phyloP scores from a whole-genome alignment of 2,888 invertebrate species.

The Drosophila anomalata region DNA sequence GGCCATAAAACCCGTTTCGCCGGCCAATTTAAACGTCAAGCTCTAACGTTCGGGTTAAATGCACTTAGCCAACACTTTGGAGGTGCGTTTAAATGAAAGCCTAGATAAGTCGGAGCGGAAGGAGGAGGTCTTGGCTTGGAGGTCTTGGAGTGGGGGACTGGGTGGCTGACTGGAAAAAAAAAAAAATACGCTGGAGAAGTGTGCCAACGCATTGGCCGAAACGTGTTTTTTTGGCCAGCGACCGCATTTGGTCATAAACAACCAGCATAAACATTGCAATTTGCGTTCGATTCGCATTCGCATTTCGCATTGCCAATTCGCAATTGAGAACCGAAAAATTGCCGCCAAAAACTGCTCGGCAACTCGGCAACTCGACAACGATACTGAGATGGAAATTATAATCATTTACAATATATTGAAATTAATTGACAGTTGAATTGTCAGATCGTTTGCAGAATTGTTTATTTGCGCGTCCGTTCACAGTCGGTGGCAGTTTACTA shows the following conservation, averaged over 20 bases:
- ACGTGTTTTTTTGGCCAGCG: conserved; percentile 57
- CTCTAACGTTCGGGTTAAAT: conserved; percentile 78
- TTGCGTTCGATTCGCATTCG: conserved; percentile 64
- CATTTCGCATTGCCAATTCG: conserved; percentile 36
- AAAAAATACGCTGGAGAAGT: conserved; percentile 40
- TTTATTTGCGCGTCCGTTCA: conserved; percentile 54
- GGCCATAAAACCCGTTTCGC: conserved; percentile 60
- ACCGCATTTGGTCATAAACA: conserved; percentile 75
- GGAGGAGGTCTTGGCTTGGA: conserved; percentile 6
- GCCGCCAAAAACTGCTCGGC: conserved; percentile 12
- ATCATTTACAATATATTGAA: conserved; percentile 80
- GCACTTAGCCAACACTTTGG: conserved; percentile 79
- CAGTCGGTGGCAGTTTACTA: conserved; percentile 74
- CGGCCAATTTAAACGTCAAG: conserved; percentile 76
- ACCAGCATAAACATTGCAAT: conserved; percentile 76
- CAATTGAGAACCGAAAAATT: conserved; percentile 31
- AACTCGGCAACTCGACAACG: conserved; percentile 4
- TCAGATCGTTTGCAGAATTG: conserved; percentile 77
- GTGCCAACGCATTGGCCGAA: conserved; percentile 60
- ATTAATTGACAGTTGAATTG: conserved; percentile 79
- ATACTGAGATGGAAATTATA: conserved; percentile 67
- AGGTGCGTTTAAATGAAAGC: conserved; percentile 72
- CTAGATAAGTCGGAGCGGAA: conserved; percentile 55
- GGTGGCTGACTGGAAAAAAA: conserved; percentile 1
- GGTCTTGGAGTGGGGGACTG: not conserved